These are phyloP conservation scores for Antedon bifida DNA, from an alignment of 35 echinoderm and acorn worm genomes.

Conservation along the genomic window DNA sequence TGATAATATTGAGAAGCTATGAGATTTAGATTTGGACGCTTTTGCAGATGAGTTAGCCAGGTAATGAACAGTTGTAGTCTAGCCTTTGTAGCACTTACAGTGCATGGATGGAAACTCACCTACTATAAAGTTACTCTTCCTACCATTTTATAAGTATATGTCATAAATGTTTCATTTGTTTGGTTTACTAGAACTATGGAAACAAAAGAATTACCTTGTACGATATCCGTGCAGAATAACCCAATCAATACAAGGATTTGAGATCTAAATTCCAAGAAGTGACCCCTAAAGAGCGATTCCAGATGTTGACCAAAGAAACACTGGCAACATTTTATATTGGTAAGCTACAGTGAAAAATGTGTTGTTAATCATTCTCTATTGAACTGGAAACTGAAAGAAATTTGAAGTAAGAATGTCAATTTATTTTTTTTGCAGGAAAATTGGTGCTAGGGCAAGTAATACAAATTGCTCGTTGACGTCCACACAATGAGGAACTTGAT, in stretches of 20 bases:
- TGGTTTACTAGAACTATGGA: conserved; percentile 53
- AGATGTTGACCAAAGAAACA: conserved; percentile 82
- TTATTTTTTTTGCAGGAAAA: no score
- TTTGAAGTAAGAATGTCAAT: no score
- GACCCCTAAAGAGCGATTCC: conserved; percentile 58
- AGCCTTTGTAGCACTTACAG: no score
- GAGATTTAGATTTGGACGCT: conserved; percentile 93
- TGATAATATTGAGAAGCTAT: conserved; percentile 88
- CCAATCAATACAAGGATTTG: no score
- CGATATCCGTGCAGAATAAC: no score
- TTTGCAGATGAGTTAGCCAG: conserved; percentile 94
- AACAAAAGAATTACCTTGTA: conserved; percentile 93
- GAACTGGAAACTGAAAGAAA: no score
- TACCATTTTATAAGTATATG: no score
- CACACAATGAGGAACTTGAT: conserved; percentile 64
- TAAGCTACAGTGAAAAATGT: not conserved
- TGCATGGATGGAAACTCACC: not conserved
- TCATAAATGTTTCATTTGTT: no score
- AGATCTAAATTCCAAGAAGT: conserved; percentile 40
- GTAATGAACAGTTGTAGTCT: conserved; percentile 31
- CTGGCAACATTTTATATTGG: conserved; percentile 88
- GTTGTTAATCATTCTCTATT: no score
- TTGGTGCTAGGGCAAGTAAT: no score
- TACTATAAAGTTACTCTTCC: not conserved
- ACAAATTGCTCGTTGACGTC: no score